Base-by-base conservation (phyloP, 2,113 vertebrate genomes). In the Myiozetetes cayanensis region DNA sequence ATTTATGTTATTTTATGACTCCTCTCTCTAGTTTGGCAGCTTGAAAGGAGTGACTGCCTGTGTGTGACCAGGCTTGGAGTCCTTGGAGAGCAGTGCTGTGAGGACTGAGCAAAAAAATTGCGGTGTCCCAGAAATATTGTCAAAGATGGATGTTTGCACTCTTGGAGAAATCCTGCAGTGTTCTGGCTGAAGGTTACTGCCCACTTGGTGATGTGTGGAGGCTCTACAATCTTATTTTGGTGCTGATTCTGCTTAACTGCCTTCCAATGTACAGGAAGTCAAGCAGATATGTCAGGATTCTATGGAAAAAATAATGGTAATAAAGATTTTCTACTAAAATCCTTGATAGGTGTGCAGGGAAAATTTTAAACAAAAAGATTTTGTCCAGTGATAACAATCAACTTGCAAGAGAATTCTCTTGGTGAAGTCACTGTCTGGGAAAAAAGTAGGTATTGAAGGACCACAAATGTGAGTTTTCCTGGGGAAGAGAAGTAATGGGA, bases 91-190 rank as follows among this genome's bases (percentile, higher is more conserved):
- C 25, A 80, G 50, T 22, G n/a, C 25, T 25, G 46, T 14, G 30
- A 68, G 33, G 27, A 35, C 7, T 16, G 55, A 47, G 23, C 0
- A 6, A 10, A 43, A 14, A 5, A 11, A 2, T 0, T 3, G 24
- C 6, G 19, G 6, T 65, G 70, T 47, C 41, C 21, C 47, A 47
- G 84, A 37, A 44, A 8, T 10, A 7, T 2, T 67, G n/a, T 49
- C 73, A 37, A 7, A 31, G 66, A 14, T 5, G 10, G 16, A 23
- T 8, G 37, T 28, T 68, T 25, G 3, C 4, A 2, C 21, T n/a
- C n/a, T 3, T 61, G 83, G 75, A 18, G 50, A 15, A 46, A 8
- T 8, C 44, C 49, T 30, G 1, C 39, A 6, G 44, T 24, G 53
- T 43, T 50, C 24, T 63, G 37, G 72, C 68, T 56, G 63, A 8